Evolutionary conservation across 2,888 invertebrate species (phyloP), one percentile per base, ranked within the genome.

Genomic region (Folsomia candida): DNA sequence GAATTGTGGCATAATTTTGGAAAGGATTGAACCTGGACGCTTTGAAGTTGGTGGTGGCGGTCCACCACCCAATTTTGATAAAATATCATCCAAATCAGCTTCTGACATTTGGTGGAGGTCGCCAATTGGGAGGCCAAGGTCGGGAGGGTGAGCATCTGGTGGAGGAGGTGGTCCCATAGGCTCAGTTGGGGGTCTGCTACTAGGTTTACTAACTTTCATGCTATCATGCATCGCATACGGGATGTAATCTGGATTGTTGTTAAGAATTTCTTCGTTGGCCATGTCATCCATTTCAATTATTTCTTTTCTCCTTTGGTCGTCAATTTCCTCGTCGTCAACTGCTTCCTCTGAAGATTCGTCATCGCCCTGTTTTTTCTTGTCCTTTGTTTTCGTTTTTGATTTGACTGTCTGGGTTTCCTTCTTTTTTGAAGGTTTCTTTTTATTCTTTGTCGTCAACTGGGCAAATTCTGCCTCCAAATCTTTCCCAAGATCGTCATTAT

Each of bases 231-330:
- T 57, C 4, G 76, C 63, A 26, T 65, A 78, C 1, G 70, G 68
- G 0, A 78, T 25, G 58, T 71, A 65, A 4, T 62, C 69, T 2
- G 76, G 76, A 18, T 76, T 76, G 18, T 73, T 72, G 22, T 76
- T 69, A 1, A 76, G 28, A 2, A 78, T 57, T 51, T 76, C 76
- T 29, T 78, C 76, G 51, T 76, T 71, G 0, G 74, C 76, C 25
- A 67, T 54, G 25, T 62, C 61, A 11, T 74, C 72, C 47, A 72
- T 62, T 24, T 75, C 72, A 51, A 65, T 71, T 24, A 11, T n/a
- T 28, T 59, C 59, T 59, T 59, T 59, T 25, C 20, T 59, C 59
- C 20, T 59, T 59, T 24, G 59, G 9, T 59, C 25, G 2, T 59
- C 59, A 18, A 59, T 25, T 6, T 59, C 59, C 26, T 59, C 4